Evolutionary conservation across 1,140 invertebrate species (phyloP).

Genomic region (Philopotamus ludificatus): DNA sequence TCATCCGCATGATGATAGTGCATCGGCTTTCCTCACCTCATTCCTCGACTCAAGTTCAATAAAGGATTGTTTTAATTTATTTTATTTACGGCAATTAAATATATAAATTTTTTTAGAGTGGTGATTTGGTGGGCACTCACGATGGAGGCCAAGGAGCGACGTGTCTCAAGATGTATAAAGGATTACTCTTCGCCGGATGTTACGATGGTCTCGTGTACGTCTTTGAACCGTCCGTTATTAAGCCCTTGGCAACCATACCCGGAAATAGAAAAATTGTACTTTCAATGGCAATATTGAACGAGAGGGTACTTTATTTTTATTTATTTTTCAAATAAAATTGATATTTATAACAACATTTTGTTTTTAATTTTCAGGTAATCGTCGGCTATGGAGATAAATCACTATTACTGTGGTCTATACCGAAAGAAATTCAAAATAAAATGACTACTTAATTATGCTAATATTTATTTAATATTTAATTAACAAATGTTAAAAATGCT

Average conservation of each 20-base stretch:
- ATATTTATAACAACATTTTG: no score
- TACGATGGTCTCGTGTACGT: slow-evolving; percentile 72
- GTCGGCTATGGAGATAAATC: slow-evolving; percentile 64
- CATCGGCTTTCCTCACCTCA: no score
- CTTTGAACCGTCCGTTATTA: slow-evolving; percentile 56
- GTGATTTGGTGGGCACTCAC: slow-evolving; percentile 56
- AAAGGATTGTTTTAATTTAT: no score
- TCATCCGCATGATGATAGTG: no score
- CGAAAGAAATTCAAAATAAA: slow-evolving; percentile 53
- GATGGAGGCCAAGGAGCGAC: slow-evolving; percentile 65
- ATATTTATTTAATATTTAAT: no score
- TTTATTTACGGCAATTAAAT: no score
- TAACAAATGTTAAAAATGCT: no score
- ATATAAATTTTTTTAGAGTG: slow-evolving; percentile 62
- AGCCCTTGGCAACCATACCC: slow-evolving; percentile 58
- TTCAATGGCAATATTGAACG: slow-evolving; percentile 61
- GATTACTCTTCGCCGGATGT: slow-evolving; percentile 65
- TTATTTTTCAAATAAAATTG: no score
- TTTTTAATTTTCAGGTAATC: slow-evolving; percentile 58
- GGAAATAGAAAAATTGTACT: slow-evolving; percentile 66
- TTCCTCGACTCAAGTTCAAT: no score
- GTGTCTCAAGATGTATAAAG: slow-evolving; percentile 60
- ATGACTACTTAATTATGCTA: no score
- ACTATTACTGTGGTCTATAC: slow-evolving; percentile 61
- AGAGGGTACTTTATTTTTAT: slow-evolving; percentile 52